A percentile compares a stretch with the other conserved stretches of the same genome.
These are phyloP conservation scores for Ciona savignyi DNA, from an alignment of 23 tunicate species.

Conservation along the genomic window DNA sequence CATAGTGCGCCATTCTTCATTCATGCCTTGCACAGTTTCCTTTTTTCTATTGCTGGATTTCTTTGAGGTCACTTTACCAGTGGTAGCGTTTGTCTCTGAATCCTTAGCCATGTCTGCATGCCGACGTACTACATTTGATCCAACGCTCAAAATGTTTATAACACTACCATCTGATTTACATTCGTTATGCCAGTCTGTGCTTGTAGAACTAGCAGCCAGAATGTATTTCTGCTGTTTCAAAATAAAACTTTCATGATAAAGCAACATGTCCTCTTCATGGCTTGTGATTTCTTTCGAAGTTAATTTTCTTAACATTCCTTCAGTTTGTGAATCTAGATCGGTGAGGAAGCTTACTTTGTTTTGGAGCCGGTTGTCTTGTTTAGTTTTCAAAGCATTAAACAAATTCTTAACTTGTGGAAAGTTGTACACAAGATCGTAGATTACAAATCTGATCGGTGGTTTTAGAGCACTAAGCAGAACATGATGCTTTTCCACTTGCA, in stretches of 20 bases:
- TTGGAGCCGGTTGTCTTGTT: constrained; percentile 6
- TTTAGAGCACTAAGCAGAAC: constrained; percentile 42
- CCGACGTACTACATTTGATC: constrained; percentile 20
- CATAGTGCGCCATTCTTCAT: constrained; percentile 92
- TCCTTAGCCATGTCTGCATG: constrained; percentile 73
- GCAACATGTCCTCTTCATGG: constrained; percentile 44
- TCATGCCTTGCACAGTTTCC: constrained; percentile 30
- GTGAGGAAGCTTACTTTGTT: not conserved
- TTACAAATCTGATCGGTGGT: constrained; percentile 20
- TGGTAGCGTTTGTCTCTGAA: constrained; percentile 3
- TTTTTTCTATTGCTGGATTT: constrained; percentile 24
- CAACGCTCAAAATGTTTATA: constrained; percentile 26
- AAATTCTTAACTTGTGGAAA: constrained; percentile 18
- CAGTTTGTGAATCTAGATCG: constrained; percentile 2
- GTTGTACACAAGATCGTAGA: constrained; percentile 53
- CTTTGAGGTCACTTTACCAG: not conserved
- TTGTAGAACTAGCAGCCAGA: not conserved
- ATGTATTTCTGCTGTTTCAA: constrained; percentile 17
- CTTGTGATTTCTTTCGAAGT: constrained; percentile 33
- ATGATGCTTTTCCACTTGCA: constrained; percentile 37
- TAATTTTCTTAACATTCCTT: constrained; percentile 17
- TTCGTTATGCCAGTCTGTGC: constrained; percentile 50
- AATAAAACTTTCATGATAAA: constrained; percentile 30
- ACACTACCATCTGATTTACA: constrained; percentile 43
- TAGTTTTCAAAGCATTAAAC: constrained; percentile 14